Evolutionary conservation across 2,113 vertebrate genomes (phyloP).

Genomic region (Cathartes aura): DNA sequence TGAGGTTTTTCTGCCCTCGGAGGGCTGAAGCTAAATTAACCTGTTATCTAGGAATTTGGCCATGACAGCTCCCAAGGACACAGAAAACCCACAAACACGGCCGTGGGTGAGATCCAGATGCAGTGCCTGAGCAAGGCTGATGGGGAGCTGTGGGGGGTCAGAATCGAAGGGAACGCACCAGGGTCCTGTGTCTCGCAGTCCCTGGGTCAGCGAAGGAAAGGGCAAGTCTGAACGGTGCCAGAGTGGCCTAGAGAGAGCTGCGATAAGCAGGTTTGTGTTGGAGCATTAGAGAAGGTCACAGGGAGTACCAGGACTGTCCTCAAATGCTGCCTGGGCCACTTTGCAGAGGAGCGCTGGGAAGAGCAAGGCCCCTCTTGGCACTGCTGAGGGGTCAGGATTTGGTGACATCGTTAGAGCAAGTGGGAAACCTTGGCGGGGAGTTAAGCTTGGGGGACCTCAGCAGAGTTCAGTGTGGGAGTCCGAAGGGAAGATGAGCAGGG

Average conservation of each 20-base stretch:
- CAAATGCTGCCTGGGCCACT: too few relatives aligned
- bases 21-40: background rate
- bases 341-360: too few relatives aligned
- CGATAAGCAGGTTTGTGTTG: background rate
- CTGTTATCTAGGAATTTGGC: background rate
- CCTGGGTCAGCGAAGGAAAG: background rate
- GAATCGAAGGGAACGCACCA: rapidly evolving
- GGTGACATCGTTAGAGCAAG: background rate
- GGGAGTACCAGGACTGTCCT: background rate
- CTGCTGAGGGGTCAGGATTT: background rate
- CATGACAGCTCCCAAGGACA: background rate
- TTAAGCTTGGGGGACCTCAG: background rate
- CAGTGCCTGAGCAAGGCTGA: background rate
- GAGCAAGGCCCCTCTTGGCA: rapidly evolving
- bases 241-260: background rate
- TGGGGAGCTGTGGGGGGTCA: background rate
- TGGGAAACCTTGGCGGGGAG: background rate
- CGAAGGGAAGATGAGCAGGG: background rate
- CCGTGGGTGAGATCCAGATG: background rate
- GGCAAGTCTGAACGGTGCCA: background rate
- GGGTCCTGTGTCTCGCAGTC: background rate
- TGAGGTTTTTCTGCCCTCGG: background rate
- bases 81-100: rapidly evolving
- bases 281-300: background rate
- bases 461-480: background rate